A percentile compares a stretch with the other conserved stretches of the same genome.
Evolutionary conservation across 2,797 vertebrate species (phyloP).

Genomic region (Bradypus variegatus): DNA sequence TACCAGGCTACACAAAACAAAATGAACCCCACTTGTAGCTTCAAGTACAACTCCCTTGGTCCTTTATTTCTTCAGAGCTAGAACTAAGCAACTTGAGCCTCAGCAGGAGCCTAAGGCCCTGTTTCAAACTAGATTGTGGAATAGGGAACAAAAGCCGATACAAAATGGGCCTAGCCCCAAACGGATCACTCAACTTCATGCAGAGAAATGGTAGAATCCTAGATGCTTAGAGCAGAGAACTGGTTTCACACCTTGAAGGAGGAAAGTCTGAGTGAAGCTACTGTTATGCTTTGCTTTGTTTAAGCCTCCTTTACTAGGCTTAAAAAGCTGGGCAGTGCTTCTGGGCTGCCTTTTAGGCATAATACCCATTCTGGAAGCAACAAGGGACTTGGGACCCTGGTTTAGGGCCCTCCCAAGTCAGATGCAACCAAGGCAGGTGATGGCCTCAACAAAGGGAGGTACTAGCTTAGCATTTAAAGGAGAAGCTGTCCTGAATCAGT

Average conservation of each 20-base stretch:
- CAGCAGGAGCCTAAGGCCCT: background rate
- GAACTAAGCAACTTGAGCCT: background rate
- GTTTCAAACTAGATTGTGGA: background rate
- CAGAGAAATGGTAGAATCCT: background rate
- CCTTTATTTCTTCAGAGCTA: background rate
- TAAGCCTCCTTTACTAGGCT: background rate
- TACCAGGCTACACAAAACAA: background rate
- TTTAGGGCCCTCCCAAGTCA: background rate
- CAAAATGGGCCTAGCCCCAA: background rate
- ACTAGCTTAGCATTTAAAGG: background rate
- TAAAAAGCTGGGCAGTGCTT: background rate
- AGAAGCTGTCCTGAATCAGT: background rate
- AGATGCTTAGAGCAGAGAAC: background rate
- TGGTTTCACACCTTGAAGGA: background rate
- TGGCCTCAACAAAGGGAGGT: background rate
- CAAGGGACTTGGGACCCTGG: background rate
- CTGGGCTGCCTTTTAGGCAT: background rate
- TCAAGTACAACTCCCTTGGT: background rate
- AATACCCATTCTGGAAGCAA: background rate
- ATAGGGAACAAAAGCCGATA: background rate
- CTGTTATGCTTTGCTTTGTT: background rate
- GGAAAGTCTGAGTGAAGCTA: background rate
- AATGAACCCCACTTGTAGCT: too few species aligned
- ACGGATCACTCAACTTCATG: background rate
- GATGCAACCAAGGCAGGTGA: background rate